Evolutionary conservation across 2,113 vertebrate species (phyloP).

Genomic region (Percopsis transmontana): DNA sequence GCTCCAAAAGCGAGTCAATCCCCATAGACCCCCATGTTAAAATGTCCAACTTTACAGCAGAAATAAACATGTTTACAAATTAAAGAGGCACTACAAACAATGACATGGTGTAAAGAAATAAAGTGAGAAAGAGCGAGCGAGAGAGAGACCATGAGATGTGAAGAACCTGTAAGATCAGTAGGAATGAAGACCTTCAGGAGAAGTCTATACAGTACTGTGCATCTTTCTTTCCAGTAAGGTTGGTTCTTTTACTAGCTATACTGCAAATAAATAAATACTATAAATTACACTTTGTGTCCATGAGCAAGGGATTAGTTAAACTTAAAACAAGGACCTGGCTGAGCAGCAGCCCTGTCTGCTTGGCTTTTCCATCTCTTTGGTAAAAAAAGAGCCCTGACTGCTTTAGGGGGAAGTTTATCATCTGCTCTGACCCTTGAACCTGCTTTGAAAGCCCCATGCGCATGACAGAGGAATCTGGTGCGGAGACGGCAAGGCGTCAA

Average conservation of each 20-base stretch:
- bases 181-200: neutral
- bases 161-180: neutral
- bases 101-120: slow-evolving; percentile 5
- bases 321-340: neutral
- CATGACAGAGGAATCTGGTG: slow-evolving; percentile 71
- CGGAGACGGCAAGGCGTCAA: slow-evolving; percentile 66
- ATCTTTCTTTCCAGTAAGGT: no score
- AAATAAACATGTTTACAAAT: no score
- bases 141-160: neutral
- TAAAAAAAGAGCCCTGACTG: slow-evolving; percentile 3
- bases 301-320: neutral
- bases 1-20: no score
- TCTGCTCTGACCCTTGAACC: slow-evolving; percentile 68
- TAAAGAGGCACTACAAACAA: slow-evolving; percentile 30
- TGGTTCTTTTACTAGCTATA: no score
- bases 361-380: slow-evolving; percentile 7
- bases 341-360: slow-evolving; percentile 1
- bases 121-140: neutral
- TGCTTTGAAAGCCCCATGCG: slow-evolving; percentile 64
- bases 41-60: no score
- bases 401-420: slow-evolving; percentile 59
- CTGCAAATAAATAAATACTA: no score
- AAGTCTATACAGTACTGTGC: no score
- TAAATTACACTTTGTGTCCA: no score
- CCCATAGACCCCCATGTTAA: no score